These are phyloP conservation scores for Brachylomia viminalis DNA, from an alignment of 2,888 invertebrate species.

Conservation along the genomic window DNA sequence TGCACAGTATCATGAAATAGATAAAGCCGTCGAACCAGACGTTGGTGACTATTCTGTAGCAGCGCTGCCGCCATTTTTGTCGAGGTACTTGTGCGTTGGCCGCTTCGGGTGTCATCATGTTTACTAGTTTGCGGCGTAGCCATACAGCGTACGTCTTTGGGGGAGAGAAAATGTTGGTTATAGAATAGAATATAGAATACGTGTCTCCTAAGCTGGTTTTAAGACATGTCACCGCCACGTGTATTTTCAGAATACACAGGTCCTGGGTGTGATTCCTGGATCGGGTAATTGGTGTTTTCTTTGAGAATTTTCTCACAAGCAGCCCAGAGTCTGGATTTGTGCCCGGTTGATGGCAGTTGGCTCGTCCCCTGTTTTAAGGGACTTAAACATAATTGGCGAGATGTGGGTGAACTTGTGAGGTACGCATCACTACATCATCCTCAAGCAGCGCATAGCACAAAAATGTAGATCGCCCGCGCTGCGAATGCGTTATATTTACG, in stretches of 20 bases:
- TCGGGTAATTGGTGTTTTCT: neutral
- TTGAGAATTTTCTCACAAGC: neutral
- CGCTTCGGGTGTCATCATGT: slow-evolving; percentile 80
- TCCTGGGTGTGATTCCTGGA: neutral
- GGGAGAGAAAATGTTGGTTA: neutral
- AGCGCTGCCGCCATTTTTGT: slow-evolving; percentile 78
- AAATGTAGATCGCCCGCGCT: no score
- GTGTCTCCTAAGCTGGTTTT: neutral
- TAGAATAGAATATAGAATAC: neutral
- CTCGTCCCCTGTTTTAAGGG: neutral
- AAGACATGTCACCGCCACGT: neutral
- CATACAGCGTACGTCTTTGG: slow-evolving; percentile 83
- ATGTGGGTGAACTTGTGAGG: neutral
- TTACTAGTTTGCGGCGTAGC: slow-evolving; percentile 84
- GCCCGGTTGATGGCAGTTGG: neutral
- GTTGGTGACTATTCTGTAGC: slow-evolving; percentile 80
- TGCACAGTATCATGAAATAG: slow-evolving; percentile 83
- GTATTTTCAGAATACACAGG: neutral
- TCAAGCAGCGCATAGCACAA: no score
- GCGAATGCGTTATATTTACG: no score
- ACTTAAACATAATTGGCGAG: neutral
- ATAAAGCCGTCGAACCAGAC: slow-evolving; percentile 87
- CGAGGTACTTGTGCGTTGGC: slow-evolving; percentile 80
- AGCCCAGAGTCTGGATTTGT: neutral
- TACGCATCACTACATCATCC: no score